Evolutionary conservation across 2,113 vertebrate genomes (phyloP).

Genomic region (Syngnathoides biaculeatus): DNA sequence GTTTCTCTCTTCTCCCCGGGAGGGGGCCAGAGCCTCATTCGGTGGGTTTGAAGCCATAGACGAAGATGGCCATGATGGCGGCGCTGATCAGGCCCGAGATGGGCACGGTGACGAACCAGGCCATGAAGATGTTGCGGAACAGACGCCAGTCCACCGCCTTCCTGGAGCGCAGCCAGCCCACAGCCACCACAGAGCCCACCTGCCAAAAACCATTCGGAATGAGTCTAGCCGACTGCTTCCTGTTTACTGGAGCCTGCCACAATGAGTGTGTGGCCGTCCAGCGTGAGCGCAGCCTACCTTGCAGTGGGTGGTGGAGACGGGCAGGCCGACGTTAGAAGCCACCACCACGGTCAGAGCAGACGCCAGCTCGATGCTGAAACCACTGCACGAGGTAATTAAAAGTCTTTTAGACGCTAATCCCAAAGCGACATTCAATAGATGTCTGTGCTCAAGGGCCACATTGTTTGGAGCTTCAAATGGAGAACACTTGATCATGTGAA

Average conservation of each 20-base stretch:
- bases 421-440: too few relatives aligned
- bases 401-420: background rate
- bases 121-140: slow-evolving; percentile 97
- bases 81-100: slow-evolving; percentile 94
- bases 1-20: slow-evolving; percentile 29
- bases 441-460: too few relatives aligned
- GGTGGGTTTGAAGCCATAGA: slow-evolving; percentile 49
- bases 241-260: slow-evolving; percentile 29
- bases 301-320: slow-evolving; percentile 97
- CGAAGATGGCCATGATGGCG: slow-evolving; percentile 91
- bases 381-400: slow-evolving; percentile 68
- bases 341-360: slow-evolving; percentile 93
- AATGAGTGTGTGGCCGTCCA: too few relatives aligned
- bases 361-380: slow-evolving; percentile 97
- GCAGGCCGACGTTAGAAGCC: slow-evolving; percentile 94
- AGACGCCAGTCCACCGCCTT: slow-evolving; percentile 96
- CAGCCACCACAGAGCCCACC: slow-evolving; percentile 94
- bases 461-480: too few relatives aligned
- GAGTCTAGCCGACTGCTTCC: slow-evolving; percentile 25
- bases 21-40: slow-evolving; percentile 25
- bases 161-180: slow-evolving; percentile 92
- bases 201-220: slow-evolving; percentile 39
- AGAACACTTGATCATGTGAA: too few relatives aligned
- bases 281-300: slow-evolving; percentile 78
- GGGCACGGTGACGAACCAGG: slow-evolving; percentile 97